Evolutionary conservation across 2,888 invertebrate species (phyloP).

Genomic region (Sphecodes monilicornis): DNA sequence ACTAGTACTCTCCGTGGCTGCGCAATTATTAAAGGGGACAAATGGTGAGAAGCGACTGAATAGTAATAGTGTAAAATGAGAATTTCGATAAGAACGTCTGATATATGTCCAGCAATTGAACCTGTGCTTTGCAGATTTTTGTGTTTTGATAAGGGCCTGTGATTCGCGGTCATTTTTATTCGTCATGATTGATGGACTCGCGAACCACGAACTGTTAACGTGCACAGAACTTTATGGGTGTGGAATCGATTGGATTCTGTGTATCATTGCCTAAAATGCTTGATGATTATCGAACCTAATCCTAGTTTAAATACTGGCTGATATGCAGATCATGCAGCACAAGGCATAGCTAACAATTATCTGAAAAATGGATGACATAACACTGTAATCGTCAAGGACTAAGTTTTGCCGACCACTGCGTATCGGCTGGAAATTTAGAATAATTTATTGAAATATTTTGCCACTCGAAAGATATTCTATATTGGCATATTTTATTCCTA

Average conservation of each 20-base stretch:
- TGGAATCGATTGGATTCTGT: neutral
- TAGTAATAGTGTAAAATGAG: neutral
- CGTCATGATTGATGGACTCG: neutral
- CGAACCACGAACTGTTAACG: neutral
- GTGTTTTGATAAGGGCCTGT: neutral
- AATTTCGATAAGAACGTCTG: neutral
- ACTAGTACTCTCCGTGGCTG: neutral
- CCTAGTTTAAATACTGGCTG: no score
- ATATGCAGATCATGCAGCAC: no score
- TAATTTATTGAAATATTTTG: no score
- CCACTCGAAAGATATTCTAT: no score
- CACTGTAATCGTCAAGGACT: no score
- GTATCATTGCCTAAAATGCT: neutral
- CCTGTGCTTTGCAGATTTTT: neutral
- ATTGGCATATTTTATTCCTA: no score
- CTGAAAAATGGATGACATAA: no score
- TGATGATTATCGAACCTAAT: no score
- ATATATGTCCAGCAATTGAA: neutral
- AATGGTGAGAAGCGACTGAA: neutral
- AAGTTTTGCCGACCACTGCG: no score
- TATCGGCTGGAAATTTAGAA: no score
- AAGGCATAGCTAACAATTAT: no score
- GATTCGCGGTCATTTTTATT: neutral
- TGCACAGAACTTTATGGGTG: neutral
- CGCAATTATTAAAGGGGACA: neutral